These are phyloP conservation scores for Entosphenus tridentatus DNA, from an alignment of 2,113 vertebrate genomes.

Conservation along the genomic window DNA sequence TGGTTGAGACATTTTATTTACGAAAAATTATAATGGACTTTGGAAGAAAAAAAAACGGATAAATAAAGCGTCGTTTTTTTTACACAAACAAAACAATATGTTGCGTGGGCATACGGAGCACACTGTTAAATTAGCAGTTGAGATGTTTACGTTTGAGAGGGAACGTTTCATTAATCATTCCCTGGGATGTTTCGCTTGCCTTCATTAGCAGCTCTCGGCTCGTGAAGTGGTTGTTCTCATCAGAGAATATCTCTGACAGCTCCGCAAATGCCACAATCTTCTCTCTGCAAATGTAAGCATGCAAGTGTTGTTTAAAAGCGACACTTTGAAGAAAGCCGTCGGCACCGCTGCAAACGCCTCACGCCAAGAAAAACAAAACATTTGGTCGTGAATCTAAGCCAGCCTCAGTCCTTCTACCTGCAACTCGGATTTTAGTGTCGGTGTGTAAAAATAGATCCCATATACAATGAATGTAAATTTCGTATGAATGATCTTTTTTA, in stretches of 20 bases:
- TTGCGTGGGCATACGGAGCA: too few relatives aligned
- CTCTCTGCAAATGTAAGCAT: conserved; percentile 26
- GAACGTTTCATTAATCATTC: too few relatives aligned
- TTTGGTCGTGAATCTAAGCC: neutral
- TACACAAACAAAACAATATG: too few relatives aligned
- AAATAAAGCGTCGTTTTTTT: too few relatives aligned
- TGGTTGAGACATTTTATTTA: too few relatives aligned
- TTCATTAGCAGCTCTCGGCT: conserved; percentile 77
- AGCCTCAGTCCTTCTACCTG: neutral
- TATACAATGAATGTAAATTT: neutral
- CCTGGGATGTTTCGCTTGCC: conserved; percentile 21
- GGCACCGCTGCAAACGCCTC: neutral
- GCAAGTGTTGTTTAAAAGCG: conserved; percentile 1
- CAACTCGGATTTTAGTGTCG: neutral
- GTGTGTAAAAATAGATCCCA: neutral
- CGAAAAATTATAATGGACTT: too few relatives aligned
- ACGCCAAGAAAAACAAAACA: neutral
- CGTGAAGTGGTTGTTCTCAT: conserved; percentile 71
- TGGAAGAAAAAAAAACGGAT: too few relatives aligned
- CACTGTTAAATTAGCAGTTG: too few relatives aligned
- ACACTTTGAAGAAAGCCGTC: neutral
- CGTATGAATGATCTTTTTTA: neutral
- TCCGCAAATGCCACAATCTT: conserved; percentile 63
- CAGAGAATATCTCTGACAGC: conserved; percentile 74
- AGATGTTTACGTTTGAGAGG: too few relatives aligned